Evolutionary conservation across 2,888 invertebrate species (phyloP).

Genomic region (Lamellibrachia satsuma): DNA sequence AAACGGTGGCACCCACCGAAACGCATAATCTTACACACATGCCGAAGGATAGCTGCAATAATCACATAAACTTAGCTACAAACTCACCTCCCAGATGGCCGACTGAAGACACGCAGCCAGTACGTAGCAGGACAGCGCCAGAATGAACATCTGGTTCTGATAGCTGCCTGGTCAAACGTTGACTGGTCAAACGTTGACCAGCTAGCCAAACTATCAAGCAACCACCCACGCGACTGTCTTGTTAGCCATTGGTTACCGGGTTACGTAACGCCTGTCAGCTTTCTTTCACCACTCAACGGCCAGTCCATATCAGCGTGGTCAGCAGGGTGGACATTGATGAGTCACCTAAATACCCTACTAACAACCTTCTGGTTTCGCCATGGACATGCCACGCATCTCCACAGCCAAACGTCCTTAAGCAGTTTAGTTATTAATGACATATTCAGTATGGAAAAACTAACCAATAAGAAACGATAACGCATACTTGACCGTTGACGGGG

Average conservation of each 20-base stretch:
- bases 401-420: neutral
- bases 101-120: neutral
- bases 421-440: neutral
- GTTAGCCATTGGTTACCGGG: constrained; percentile 7
- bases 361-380: neutral
- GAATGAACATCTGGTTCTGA: neutral
- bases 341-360: neutral
- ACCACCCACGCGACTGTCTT: constrained; percentile 1
- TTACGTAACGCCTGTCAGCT: neutral
- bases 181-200: neutral
- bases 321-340: constrained; percentile 4
- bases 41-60: neutral
- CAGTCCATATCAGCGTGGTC: neutral
- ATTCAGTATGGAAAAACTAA: neutral
- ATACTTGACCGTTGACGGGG: neutral
- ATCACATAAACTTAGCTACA: neutral
- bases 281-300: neutral
- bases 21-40: neutral
- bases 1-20: neutral
- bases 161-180: neutral
- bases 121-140: neutral
- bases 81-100: neutral
- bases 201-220: neutral
- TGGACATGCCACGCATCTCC: neutral
- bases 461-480: neutral